phyloP scores from a whole-genome alignment of 2,888 invertebrate genomes.

The Proisotoma minuta region DNA sequence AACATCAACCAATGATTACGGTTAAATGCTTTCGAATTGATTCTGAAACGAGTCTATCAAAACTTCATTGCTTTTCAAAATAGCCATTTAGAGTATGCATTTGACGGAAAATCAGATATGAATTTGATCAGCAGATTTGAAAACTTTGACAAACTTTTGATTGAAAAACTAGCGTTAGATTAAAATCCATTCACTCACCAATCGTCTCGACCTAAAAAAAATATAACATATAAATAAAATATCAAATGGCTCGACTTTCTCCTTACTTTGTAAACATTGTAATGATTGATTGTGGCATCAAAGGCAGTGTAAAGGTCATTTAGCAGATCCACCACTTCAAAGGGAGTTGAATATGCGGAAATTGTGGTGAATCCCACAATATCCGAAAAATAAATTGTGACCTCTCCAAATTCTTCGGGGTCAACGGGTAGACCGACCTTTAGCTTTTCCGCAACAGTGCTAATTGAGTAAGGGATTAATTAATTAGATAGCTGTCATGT shows the following conservation, averaged over 20 bases:
- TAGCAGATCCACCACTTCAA: constrained; percentile 83
- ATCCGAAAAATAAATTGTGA: constrained; percentile 91
- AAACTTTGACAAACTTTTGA: too few species aligned
- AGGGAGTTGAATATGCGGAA: constrained; percentile 85
- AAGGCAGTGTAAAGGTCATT: constrained; percentile 91
- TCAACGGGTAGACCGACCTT: constrained; percentile 85
- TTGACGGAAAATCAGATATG: too few species aligned
- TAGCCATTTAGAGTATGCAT: too few species aligned
- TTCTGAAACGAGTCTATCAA: too few species aligned
- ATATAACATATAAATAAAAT: neutral
- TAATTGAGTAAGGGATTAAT: constrained; percentile 49
- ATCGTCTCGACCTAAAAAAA: constrained; percentile 76
- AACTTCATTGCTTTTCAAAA: too few species aligned
- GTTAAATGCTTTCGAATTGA: too few species aligned
- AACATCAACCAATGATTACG: too few species aligned
- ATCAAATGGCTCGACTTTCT: neutral
- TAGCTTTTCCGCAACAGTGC: constrained; percentile 85
- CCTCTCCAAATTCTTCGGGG: constrained; percentile 73
- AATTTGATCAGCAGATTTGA: too few species aligned
- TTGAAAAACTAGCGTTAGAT: too few species aligned
- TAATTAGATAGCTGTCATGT: neutral
- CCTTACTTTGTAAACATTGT: constrained; percentile 75
- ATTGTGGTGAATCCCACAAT: constrained; percentile 91
- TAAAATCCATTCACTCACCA: too few species aligned
- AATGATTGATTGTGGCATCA: constrained; percentile 87